Evolutionary conservation across 2,888 invertebrate species (phyloP).

Genomic region (Heterodera filipjevi): DNA sequence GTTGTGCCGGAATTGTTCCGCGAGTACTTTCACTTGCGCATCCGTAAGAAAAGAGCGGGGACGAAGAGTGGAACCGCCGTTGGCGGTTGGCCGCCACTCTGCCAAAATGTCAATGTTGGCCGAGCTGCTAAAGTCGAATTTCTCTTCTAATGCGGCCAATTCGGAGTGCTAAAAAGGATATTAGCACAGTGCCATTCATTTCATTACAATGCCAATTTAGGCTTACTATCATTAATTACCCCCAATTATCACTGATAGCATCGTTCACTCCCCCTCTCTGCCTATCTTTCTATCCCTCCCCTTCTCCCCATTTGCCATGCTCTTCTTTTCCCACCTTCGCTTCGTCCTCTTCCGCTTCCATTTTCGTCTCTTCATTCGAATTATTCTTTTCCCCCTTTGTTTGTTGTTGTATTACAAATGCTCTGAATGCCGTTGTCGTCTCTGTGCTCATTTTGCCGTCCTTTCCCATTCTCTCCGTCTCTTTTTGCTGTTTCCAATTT

Average conservation of each 20-base stretch:
- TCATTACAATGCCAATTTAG: no score
- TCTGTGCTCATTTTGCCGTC: no score
- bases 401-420: no score
- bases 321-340: background rate
- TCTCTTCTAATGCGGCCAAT: background rate
- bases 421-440: no score
- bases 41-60: constrained; percentile 91
- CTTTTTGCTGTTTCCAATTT: no score
- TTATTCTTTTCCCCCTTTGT: no score
- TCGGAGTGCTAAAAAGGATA: background rate
- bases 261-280: no score
- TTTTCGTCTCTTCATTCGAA: background rate
- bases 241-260: no score
- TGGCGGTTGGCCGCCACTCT: constrained; percentile 19
- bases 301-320: no score
- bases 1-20: constrained; percentile 85
- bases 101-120: constrained; percentile 7
- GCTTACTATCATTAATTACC: no score
- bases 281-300: background rate
- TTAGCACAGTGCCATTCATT: no score
- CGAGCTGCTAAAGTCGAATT: background rate
- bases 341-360: constrained; percentile 17
- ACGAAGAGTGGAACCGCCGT: constrained; percentile 66
- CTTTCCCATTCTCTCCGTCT: no score
- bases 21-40: constrained; percentile 85